phyloP scores from a whole-genome alignment of 2,888 invertebrate genomes.

The Conops quadrifasciatus region DNA sequence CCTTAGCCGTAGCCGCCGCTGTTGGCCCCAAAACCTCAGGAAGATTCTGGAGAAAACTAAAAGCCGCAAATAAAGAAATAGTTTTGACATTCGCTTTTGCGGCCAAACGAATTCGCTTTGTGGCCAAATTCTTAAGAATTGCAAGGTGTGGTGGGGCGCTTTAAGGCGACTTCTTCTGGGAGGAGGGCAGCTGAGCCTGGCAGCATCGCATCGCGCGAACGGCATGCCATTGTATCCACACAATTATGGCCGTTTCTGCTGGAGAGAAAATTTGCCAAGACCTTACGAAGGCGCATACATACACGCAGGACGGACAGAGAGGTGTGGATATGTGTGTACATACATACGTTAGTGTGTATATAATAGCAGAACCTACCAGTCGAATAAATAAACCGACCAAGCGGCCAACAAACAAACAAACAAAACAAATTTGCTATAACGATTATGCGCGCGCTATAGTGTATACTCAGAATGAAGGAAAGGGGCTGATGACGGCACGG shows the following conservation, averaged over 20 bases:
- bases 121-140: slow-evolving; percentile 19
- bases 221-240: slow-evolving; percentile 38
- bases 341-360: too few relatives aligned
- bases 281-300: neutral
- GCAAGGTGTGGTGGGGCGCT: neutral
- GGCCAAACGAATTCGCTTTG: too few relatives aligned
- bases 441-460: slow-evolving; percentile 30
- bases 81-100: slow-evolving; percentile 35
- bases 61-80: slow-evolving; percentile 33
- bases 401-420: neutral
- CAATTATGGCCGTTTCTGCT: slow-evolving; percentile 32
- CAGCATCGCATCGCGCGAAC: slow-evolving; percentile 12
- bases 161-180: neutral
- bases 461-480: too few relatives aligned
- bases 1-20: too few relatives aligned
- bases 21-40: too few relatives aligned
- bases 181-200: slow-evolving; percentile 18
- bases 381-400: neutral
- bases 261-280: slow-evolving; percentile 17
- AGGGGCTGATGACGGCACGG: too few relatives aligned
- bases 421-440: slow-evolving; percentile 30
- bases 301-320: neutral
- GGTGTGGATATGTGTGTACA: too few relatives aligned
- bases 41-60: too few relatives aligned
- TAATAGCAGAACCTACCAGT: neutral